Base-by-base conservation (phyloP, 92 coral and sea anemone species). In the Zoanthus gigantus region DNA sequence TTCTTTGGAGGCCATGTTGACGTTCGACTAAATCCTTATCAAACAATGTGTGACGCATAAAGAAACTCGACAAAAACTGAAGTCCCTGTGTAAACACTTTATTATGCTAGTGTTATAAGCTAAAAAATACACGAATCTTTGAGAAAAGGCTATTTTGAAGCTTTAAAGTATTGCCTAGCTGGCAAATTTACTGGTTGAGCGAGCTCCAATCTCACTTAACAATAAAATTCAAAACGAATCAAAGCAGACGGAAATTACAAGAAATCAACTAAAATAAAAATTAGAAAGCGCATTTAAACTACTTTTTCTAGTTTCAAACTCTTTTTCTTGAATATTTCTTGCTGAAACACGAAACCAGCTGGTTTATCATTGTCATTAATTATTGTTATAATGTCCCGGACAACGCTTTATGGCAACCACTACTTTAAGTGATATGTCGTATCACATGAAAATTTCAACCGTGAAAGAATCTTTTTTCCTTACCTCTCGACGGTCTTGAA, bases 31-130 rank as follows among this genome's bases (percentile, higher is more conserved):
- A 81, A 45, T 66, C 85, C 46, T 65, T 57, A 81, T 66, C 85
- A 81, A 81, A 81, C 85, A 81, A 66, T 12, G 75, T 81, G 44
- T 67, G 85, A 66, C 85, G 85, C 85, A 81, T 12, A 52, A 48
- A 81, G 71, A 53, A 46, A 54, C 63, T 45, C 46, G 50, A 81
- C 75, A 81, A 67, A 81, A 56, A 65, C 58, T 81, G 85, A 81
- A 81, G 85, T 17, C 45, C 75, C n/a, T 81, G 75, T 29, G 85
- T 69, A 81, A 81, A 81, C 66, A 81, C n/a, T 14, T 52, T 42
- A 46, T 67, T 66, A 81, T 81, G 9, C 46, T 12, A 16, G 18
- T 46, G 17, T 81, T 45, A 45, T n/a, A 3, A 46, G 45, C 58
- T 14, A 44, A n/a, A 31, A 47, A 81, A 81, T 44, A 47, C 74